A percentile compares a stretch with the other conserved stretches of the same genome.
Evolutionary conservation across 2,797 vertebrate genomes (phyloP).

Genomic region (Coracias cyanogaster): DNA sequence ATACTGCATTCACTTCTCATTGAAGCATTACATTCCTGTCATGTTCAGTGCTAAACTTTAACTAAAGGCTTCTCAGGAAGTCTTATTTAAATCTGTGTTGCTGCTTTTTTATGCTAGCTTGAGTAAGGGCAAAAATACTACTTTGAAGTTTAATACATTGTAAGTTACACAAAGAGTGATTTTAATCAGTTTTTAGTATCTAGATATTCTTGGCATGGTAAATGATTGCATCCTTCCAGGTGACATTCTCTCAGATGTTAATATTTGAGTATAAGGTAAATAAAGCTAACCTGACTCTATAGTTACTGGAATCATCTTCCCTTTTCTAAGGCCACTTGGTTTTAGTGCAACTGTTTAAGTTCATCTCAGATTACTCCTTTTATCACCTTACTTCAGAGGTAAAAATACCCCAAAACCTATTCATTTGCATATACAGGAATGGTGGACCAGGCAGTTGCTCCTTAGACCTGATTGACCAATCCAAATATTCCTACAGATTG

Average conservation of each 20-base stretch:
- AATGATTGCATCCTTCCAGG: constrained; percentile 66
- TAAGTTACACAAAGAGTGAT: constrained; percentile 35
- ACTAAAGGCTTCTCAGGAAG: background rate
- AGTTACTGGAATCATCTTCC: constrained; percentile 16
- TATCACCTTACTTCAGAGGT: background rate
- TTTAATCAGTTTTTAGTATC: constrained; percentile 64
- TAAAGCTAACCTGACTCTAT: background rate
- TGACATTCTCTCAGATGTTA: background rate
- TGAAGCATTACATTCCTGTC: background rate
- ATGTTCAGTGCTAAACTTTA: background rate
- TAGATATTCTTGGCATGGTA: background rate
- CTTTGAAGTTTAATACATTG: constrained; percentile 18
- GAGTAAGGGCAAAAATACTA: constrained; percentile 62
- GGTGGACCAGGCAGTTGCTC: background rate
- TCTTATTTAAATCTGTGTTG: background rate
- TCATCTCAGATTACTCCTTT: background rate
- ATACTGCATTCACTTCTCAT: background rate
- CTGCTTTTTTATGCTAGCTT: constrained; percentile 60
- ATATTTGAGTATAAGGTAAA: constrained; percentile 39
- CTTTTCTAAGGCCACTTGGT: background rate
- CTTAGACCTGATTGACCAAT: background rate
- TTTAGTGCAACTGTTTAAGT: background rate
- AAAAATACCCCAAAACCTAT: background rate
- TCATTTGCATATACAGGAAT: background rate
- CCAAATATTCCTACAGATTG: rapidly evolving